Evolutionary conservation across 2,113 vertebrate species (phyloP), one percentile per base, ranked within the genome.

Genomic region (Arenaria interpres): DNA sequence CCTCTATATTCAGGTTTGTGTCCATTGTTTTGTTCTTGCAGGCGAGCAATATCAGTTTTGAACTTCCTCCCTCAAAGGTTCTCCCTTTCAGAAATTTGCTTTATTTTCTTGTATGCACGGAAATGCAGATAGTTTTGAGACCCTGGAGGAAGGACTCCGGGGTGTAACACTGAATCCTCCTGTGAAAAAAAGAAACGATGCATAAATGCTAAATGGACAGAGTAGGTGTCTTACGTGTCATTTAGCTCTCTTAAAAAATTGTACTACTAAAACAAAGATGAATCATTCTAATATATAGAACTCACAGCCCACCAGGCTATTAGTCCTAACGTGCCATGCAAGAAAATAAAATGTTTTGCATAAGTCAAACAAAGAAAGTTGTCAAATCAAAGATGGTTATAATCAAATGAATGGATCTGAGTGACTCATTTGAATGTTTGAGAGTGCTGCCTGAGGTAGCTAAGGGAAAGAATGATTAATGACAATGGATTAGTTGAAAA

Each of bases 341-440:
- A 95, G 90, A 91, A 95, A 96, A 94, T 74, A 89, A 91, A 73
- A 66, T 54, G 41, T 71, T 88, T 94, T 93, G 57, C 82, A 67
- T 85, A 83, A 85, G 78, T 93, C 88, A 96, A 92, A 85, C 39
- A 88, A 95, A 86, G 62, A 12, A 64, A 95, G 45, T 57, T 85
- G 66, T 94, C 85, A 91, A 85, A 89, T 92, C 56, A 37, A 94
- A 94, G 81, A 74, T 80, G 28, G 37, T 91, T 94, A 66, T 82
- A 79, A 76, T 90, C 62, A 80, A 93, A 80, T 93, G 54, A 91
- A 88, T 93, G 91, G 85, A 68, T 90, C 62, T 79, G 88, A 90
- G 76, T 93, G 79, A 94, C 53, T 93, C 83, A 93, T 77, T 56
- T 90, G 76, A 81, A 57, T 59, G 46, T 46, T 80, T 85, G 82